Base-by-base conservation (phyloP, 2,888 invertebrate genomes). In the Drosophila merina region DNA sequence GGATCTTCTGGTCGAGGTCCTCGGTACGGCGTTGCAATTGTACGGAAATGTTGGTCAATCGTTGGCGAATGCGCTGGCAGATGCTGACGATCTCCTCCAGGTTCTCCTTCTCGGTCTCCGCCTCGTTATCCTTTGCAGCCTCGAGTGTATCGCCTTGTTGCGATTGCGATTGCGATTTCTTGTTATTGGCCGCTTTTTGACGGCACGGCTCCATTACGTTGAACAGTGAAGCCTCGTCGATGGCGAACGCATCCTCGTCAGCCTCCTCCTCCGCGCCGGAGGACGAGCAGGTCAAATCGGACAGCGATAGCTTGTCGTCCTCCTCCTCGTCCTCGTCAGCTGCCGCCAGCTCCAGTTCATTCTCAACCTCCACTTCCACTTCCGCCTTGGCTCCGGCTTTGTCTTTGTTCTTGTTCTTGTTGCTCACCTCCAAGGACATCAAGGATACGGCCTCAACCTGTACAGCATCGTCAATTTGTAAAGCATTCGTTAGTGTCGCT, bases 201-300 rank as follows among this genome's bases (percentile, higher is more conserved):
- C 25, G 25, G 42, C 42, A 42, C 14, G 42, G 25, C 25, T 44
- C 44, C 44, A 44, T 44, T 3, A 44, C 44, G 25, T 5, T 25
- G 10, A 25, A 8, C 5, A 44, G 44, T 0, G 44, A 44, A 10
- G 44, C 44, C 44, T 44, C 44, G 5, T 44, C 44, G 20, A 44
- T 25, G 44, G 44, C 44, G 25, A 44, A 44, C 4, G 44, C 44
- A 25, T 44, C 10, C 5, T 44, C 44, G 44, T 44, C 44, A 25
- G 25, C 44, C 44, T 44, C 44, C 25, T 25, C 44, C 44, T 25
- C 44, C 4, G 20, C 25, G 9, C 9, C 25, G 44, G 20, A 20
- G 25, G 44, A 25, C 9, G 12, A 40, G 3, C 14, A 12, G 40
- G 14, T 42, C 7, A 20, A 5, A 42, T 42, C 40, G 40, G 14